These are phyloP conservation scores for Chironomus striatipennis DNA, from an alignment of 1,140 invertebrate species.

Conservation along the genomic window DNA sequence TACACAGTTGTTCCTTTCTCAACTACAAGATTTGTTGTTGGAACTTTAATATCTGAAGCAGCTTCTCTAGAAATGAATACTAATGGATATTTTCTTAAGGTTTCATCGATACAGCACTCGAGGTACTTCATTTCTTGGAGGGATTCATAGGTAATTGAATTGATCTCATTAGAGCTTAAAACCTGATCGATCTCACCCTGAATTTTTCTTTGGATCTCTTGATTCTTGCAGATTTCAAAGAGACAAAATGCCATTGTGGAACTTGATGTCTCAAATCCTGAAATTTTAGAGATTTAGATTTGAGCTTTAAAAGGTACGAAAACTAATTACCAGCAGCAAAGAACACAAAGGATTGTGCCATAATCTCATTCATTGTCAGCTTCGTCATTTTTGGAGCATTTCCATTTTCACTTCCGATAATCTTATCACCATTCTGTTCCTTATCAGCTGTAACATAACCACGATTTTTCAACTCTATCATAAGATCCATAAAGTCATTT, in stretches of 20 bases:
- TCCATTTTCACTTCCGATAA: neutral
- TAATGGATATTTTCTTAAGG: slow-evolving; percentile 42
- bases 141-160: slow-evolving; percentile 31
- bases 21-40: slow-evolving; percentile 11
- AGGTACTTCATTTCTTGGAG: slow-evolving; percentile 37
- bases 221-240: slow-evolving; percentile 26
- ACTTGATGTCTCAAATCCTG: slow-evolving; percentile 29
- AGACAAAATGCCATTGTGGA: slow-evolving; percentile 27
- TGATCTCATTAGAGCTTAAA: slow-evolving; percentile 30
- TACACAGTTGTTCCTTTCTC: neutral
- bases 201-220: slow-evolving; percentile 27
- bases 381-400: neutral
- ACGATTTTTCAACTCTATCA: slow-evolving; percentile 25
- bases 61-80: slow-evolving; percentile 31
- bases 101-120: slow-evolving; percentile 35
- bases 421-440: slow-evolving; percentile 25
- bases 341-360: slow-evolving; percentile 28
- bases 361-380: slow-evolving; percentile 25
- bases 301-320: too few species aligned
- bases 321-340: slow-evolving; percentile 23
- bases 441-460: slow-evolving; percentile 3
- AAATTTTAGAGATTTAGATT: too few species aligned
- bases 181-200: slow-evolving; percentile 41
- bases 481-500: slow-evolving; percentile 33
- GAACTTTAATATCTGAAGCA: slow-evolving; percentile 32